Percentiles rank a stretch among this genome's conserved stretches.
These are phyloP conservation scores for Neolamprologus tretocephalus DNA, from an alignment of 2,113 vertebrate species.

Conservation along the genomic window DNA sequence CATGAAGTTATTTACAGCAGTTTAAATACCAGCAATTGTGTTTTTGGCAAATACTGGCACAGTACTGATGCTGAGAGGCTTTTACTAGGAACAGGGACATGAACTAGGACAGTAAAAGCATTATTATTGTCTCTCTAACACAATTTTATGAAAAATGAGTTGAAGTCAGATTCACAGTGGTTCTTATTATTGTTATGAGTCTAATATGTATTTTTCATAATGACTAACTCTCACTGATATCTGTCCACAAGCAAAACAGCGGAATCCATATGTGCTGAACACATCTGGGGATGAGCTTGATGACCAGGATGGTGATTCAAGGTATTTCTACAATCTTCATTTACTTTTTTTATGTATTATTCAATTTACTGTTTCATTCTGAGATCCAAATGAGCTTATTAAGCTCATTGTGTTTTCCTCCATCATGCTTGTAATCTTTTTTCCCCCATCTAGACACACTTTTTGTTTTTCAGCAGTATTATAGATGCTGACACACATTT, in stretches of 20 bases:
- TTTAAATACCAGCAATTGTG: not conserved
- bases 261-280: conserved; percentile 87
- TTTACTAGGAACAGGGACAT: not conserved
- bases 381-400: not conserved
- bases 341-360: not conserved
- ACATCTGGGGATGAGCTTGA: conserved; percentile 78
- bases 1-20: not conserved
- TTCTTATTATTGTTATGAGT: not conserved
- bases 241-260: conserved; percentile 77
- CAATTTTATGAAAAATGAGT: not conserved
- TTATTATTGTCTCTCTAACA: not conserved
- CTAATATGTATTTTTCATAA: not conserved
- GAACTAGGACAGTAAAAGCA: not conserved
- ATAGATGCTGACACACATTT: not conserved
- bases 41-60: not conserved
- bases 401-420: not conserved
- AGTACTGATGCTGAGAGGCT: not conserved
- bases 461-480: not conserved
- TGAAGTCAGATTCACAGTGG: not conserved
- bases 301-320: conserved; percentile 91
- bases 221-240: not conserved
- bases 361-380: not conserved
- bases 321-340: conserved; percentile 66
- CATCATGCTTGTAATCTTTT: not conserved
- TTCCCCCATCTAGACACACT: not conserved